These are phyloP conservation scores for Bettongia penicillata DNA, from an alignment of 2,113 vertebrate species.

Conservation along the genomic window DNA sequence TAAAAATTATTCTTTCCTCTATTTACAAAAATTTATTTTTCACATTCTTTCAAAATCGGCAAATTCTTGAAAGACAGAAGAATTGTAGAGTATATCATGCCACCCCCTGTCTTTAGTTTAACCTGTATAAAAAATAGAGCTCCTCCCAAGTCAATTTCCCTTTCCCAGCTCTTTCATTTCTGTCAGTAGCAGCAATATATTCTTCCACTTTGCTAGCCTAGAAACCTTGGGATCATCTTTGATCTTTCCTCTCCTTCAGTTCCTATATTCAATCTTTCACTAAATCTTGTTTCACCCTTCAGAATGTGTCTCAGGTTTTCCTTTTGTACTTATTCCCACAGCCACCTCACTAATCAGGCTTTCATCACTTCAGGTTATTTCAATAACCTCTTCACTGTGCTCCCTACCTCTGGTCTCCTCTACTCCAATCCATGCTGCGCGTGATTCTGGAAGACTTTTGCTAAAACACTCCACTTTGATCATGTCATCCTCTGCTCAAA, in stretches of 20 bases:
- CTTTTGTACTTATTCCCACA: background rate
- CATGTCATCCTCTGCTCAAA: background rate
- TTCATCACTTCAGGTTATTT: background rate
- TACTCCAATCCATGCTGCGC: background rate
- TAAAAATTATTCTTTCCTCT: background rate
- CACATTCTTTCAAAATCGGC: background rate
- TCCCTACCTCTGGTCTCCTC: background rate
- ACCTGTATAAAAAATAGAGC: fast-evolving
- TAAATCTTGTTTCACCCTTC: slow-evolving; percentile 3
- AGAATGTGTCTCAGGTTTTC: background rate
- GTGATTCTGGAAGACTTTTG: background rate
- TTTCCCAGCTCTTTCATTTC: background rate
- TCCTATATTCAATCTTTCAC: background rate
- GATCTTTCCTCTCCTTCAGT: background rate
- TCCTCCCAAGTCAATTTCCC: too few relatives aligned
- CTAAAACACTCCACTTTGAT: background rate
- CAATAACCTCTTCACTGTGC: background rate
- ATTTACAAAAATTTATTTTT: background rate
- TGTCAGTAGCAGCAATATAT: background rate
- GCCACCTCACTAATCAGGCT: background rate
- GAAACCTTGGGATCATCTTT: background rate
- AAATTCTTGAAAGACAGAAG: background rate
- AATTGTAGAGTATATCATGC: background rate
- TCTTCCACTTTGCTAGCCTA: background rate
- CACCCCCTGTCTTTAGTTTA: background rate